phyloP scores from a whole-genome alignment of 2,888 invertebrate genomes.

The Parthenolecanium corni region DNA sequence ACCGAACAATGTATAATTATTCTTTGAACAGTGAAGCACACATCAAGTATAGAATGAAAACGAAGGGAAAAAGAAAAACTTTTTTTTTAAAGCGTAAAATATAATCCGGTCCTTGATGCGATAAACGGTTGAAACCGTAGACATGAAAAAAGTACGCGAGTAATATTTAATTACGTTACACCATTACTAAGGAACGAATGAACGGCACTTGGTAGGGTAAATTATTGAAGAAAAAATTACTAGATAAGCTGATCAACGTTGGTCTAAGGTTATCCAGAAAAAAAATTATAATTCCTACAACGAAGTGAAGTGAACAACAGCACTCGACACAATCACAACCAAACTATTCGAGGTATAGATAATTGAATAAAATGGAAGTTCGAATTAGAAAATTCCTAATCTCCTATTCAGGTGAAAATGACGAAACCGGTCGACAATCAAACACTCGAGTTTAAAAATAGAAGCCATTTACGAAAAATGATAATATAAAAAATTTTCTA shows the following conservation, averaged over 20 bases:
- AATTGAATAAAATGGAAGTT: too few relatives aligned
- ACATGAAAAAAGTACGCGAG: not conserved
- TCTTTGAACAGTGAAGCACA: too few relatives aligned
- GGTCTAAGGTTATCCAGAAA: not conserved
- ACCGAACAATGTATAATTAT: not conserved
- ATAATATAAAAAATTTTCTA: too few relatives aligned
- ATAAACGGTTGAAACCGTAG: not conserved
- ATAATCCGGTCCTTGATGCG: conserved; percentile 6
- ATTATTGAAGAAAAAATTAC: not conserved
- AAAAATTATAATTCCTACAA: too few relatives aligned
- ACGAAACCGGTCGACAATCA: too few relatives aligned
- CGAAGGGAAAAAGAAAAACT: not conserved
- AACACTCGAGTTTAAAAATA: too few relatives aligned
- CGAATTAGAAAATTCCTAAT: too few relatives aligned
- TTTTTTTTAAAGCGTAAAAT: not conserved
- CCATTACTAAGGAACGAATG: not conserved
- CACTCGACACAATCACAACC: too few relatives aligned
- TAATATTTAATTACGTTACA: conserved; percentile 8
- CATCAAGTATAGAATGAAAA: not conserved
- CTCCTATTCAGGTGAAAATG: too few relatives aligned
- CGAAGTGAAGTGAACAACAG: too few relatives aligned
- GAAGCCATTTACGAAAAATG: too few relatives aligned
- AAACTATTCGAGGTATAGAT: too few relatives aligned
- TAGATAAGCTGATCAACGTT: not conserved
- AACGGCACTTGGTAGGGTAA: not conserved